A percentile compares a stretch with the other conserved stretches of the same genome.
Conservation (phyloP, 2,113 vertebrate species). For the Ophiodon elongatus region DNA sequence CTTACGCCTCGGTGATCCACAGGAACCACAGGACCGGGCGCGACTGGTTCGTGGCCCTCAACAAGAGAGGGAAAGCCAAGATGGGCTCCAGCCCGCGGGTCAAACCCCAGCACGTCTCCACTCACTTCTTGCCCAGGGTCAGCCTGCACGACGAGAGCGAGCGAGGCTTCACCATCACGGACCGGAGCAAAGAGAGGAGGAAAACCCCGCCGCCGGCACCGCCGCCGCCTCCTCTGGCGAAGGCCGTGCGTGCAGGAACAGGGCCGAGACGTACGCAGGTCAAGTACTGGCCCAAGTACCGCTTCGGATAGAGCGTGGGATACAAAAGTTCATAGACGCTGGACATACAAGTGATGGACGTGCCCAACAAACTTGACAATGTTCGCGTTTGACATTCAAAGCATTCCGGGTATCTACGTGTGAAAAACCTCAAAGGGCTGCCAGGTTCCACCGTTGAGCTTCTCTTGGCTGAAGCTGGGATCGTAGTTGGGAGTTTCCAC, state of each 20-base stretch:
- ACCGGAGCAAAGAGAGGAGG: constrained; percentile 81
- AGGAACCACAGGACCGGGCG: constrained; percentile 88
- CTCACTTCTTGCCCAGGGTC: constrained; percentile 94
- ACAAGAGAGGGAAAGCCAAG: constrained; percentile 96
- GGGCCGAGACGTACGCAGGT: constrained; percentile 78
- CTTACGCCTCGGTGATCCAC: constrained; percentile 92
- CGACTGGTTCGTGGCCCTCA: constrained; percentile 96
- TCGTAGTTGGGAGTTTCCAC: background rate
- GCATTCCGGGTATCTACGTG: constrained; percentile 68
- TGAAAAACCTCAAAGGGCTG: constrained; percentile 50
- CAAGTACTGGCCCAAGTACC: constrained; percentile 95
- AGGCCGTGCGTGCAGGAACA: constrained; percentile 50
- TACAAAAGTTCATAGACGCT: background rate
- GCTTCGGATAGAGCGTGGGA: constrained; percentile 89
- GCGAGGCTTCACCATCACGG: constrained; percentile 89
- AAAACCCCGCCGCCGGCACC: constrained; percentile 68
- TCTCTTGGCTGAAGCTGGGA: background rate
- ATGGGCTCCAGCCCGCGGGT: constrained; percentile 93
- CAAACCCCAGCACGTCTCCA: constrained; percentile 95
- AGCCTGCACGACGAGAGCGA: constrained; percentile 79
- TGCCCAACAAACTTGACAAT: background rate
- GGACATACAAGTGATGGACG: background rate
- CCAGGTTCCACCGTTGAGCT: background rate
- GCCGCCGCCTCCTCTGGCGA: constrained; percentile 70
- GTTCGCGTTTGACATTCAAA: constrained; percentile 30